Base-by-base conservation (phyloP, 2,797 vertebrate species). In the Lithobates pipiens region DNA sequence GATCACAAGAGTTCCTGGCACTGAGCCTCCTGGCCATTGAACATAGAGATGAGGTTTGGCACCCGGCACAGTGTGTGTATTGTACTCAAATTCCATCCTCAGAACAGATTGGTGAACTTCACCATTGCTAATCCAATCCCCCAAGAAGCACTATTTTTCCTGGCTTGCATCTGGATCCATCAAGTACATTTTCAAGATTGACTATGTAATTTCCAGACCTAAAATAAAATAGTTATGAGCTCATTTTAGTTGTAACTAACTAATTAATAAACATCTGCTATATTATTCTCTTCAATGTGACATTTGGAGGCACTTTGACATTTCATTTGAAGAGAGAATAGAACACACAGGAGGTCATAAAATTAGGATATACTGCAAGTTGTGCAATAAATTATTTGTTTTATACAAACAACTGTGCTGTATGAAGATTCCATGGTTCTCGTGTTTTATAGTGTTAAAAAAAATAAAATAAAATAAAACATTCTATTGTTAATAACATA, bases 111-210 rank as follows among this genome's bases (percentile, higher is more conserved):
- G 81, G 79, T 79, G 75, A 91, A 63, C 70, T 78, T 15, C 71
- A 57, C 88, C 75, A 3, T 90, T 89, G 85, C 39, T 88, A 80
- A 54, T 57, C 82, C 39, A 27, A 88, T 91, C 89, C 88, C 85
- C 90, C 10, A 0, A 42, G 68, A 91, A 79, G 44, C 63, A 75
- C 68, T 80, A 78, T 54, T 36, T 89, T 89, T 84, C 57, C 46
- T 69, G 73, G 74, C 65, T 29, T 70, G 65, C 63, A 84, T 84
- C 44, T 77, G 65, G 74, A 70, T 77, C 29, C 54, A 82, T 72
- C 84, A 61, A 63, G 25, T 7, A 65, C 10, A 23, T 70, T 81
- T 71, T 81, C 15, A 54, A 54, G 10, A 6, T 46, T 39, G 29
- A 50, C 32, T 36, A 61, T 76, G 50, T 29, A 61, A 61, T 76